These are phyloP conservation scores for Ephestia elutella DNA, from an alignment of 1,140 invertebrate species.

Conservation along the genomic window DNA sequence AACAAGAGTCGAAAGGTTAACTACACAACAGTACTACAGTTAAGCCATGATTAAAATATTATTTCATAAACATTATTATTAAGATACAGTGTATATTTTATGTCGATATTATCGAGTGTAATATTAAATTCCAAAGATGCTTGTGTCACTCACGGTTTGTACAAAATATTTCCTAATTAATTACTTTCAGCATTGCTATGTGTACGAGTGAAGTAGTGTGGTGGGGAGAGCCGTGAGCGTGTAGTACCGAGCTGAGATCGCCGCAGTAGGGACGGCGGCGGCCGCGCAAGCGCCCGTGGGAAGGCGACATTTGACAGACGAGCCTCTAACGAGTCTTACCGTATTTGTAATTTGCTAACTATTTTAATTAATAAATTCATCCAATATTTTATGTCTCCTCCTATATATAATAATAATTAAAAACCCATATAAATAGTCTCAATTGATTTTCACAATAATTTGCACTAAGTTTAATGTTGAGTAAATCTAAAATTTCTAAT, in stretches of 20 bases:
- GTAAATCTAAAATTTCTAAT: conserved; percentile 74
- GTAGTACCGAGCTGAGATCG: neutral
- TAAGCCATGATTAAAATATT: conserved; percentile 72
- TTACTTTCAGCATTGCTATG: neutral
- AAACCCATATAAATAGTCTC: conserved; percentile 73
- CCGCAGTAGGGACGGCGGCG: conserved; percentile 9
- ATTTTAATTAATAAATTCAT: conserved; percentile 75
- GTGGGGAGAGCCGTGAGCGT: conserved; percentile 15
- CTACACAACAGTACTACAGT: conserved; percentile 72
- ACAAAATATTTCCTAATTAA: conserved; percentile 16
- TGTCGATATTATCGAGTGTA: conserved; percentile 53
- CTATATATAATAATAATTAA: conserved; percentile 72
- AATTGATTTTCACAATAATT: conserved; percentile 73
- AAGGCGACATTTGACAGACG: conserved; percentile 56
- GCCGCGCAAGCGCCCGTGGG: conserved; percentile 14
- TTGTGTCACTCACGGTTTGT: conserved; percentile 28
- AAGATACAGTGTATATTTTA: conserved; percentile 64
- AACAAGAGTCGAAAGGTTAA: conserved; percentile 69
- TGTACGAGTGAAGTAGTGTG: neutral
- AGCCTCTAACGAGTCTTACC: conserved; percentile 69
- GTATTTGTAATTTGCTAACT: conserved; percentile 74
- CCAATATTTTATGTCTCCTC: conserved; percentile 71
- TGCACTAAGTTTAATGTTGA: conserved; percentile 72
- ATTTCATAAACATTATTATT: conserved; percentile 63
- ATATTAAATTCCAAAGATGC: conserved; percentile 43